A percentile compares a stretch with the other conserved stretches of the same genome.
These are phyloP conservation scores for Regulus satrapa DNA, from an alignment of 2,113 vertebrate genomes.

Conservation along the genomic window DNA sequence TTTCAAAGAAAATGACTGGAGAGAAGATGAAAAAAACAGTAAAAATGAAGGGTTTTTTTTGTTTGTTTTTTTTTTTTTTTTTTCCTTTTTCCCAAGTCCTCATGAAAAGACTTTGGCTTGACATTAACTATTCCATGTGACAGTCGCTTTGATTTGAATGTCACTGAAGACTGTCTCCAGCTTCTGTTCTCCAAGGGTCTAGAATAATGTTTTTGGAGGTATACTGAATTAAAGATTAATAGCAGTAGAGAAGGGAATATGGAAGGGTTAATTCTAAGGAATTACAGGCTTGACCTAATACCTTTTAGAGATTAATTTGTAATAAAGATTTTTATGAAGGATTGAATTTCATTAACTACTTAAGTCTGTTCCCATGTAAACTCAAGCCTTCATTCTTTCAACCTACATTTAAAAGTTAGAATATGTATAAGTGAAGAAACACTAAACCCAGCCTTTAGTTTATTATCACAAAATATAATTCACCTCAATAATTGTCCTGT, in stretches of 20 bases:
- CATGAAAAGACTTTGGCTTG: neutral
- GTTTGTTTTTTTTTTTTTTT: neutral
- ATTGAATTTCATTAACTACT: neutral
- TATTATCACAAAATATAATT: neutral
- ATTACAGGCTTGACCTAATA: neutral
- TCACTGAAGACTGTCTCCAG: neutral
- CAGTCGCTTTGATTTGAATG: neutral
- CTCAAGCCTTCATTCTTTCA: neutral
- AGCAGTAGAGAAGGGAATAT: neutral
- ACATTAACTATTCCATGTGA: neutral
- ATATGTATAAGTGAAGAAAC: neutral
- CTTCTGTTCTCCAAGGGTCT: neutral
- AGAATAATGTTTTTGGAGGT: neutral
- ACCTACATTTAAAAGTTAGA: neutral
- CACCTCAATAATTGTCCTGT: neutral
- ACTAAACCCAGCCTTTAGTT: neutral
- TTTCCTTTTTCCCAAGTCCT: neutral
- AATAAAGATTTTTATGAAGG: neutral
- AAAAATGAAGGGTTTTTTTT: neutral
- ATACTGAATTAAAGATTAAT: neutral
- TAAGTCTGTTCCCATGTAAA: neutral
- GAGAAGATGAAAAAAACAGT: neutral
- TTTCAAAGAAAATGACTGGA: neutral
- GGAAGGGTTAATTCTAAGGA: neutral
- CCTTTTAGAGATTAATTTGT: neutral